Evolutionary conservation across 2,797 vertebrate species (phyloP).

Genomic region (Manis javanica): DNA sequence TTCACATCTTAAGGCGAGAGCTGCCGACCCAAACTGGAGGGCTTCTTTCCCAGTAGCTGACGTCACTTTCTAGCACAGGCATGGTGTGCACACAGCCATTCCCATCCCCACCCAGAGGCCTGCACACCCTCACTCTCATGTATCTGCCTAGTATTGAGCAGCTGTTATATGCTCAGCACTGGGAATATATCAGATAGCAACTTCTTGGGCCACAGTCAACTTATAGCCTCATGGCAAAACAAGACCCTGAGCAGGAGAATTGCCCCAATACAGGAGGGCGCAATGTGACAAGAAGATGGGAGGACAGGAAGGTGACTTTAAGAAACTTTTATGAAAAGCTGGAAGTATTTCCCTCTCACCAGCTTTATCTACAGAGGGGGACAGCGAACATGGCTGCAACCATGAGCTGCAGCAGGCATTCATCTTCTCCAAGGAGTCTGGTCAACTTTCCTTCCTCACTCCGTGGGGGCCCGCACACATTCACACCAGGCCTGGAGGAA

Average conservation of each 20-base stretch:
- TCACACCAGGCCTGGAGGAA: neutral
- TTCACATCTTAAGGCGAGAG: neutral
- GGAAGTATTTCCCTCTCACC: neutral
- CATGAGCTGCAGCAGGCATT: neutral
- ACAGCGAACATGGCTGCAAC: neutral
- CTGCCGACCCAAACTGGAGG: rapidly evolving
- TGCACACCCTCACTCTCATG: neutral
- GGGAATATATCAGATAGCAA: neutral
- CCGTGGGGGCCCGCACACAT: neutral
- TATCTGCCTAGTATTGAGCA: neutral
- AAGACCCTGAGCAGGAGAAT: neutral
- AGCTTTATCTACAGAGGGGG: no score
- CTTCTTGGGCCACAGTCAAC: neutral
- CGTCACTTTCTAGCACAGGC: neutral
- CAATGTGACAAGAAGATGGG: no score
- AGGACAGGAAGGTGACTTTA: neutral
- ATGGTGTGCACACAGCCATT: rapidly evolving
- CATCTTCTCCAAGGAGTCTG: neutral
- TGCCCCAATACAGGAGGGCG: neutral
- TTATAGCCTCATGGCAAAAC: neutral
- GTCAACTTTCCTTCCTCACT: neutral
- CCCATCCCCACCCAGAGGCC: no score
- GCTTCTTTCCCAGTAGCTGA: neutral
- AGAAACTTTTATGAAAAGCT: neutral
- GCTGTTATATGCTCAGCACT: neutral